Conservation (phyloP, 2,888 invertebrate genomes). For the Drepana falcataria region DNA sequence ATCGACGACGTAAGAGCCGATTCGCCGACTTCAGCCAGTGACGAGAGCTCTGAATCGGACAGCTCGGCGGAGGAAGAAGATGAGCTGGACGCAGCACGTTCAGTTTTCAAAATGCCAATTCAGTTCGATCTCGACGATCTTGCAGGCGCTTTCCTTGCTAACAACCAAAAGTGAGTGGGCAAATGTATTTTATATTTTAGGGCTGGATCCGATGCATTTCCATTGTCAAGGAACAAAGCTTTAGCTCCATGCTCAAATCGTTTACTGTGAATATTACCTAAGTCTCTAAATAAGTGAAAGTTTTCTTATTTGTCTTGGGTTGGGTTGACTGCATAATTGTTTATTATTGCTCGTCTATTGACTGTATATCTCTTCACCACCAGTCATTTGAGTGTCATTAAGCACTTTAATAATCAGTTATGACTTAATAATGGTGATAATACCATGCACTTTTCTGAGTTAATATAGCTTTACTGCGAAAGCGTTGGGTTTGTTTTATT, state of each 20-base stretch:
- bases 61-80: constrained; percentile 80
- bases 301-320: background rate
- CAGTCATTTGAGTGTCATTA: background rate
- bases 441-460: background rate
- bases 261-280: background rate
- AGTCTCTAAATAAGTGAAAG: background rate
- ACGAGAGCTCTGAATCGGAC: constrained; percentile 76
- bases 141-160: constrained; percentile 85
- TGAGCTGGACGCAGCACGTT: constrained; percentile 78
- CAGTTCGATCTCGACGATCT: constrained; percentile 91
- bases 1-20: constrained; percentile 62
- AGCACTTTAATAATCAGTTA: background rate
- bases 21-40: constrained; percentile 49
- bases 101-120: constrained; percentile 85
- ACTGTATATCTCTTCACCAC: background rate
- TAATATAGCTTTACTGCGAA: background rate
- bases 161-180: constrained; percentile 80
- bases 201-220: background rate
- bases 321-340: background rate
- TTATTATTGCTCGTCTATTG: background rate
- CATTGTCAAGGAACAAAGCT: too few species aligned
- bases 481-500: background rate
- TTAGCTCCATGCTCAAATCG: background rate
- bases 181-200: background rate
- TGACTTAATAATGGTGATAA: background rate